Evolutionary conservation across 2,888 invertebrate genomes (phyloP).

Genomic region (Hirtodrosophila cameraria): DNA sequence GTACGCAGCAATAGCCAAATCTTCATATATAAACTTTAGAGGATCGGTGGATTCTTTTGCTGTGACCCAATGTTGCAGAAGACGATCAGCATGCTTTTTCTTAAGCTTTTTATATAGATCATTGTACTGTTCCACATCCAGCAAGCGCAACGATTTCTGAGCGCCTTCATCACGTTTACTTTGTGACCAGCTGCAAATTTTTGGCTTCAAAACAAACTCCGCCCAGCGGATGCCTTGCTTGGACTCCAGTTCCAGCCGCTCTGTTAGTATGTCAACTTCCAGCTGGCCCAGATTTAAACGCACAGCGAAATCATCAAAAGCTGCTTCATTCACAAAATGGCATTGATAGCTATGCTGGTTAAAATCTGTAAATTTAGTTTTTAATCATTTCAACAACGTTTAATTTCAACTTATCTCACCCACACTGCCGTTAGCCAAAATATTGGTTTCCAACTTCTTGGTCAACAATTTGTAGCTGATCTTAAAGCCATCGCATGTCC

Average conservation of each 20-base stretch:
- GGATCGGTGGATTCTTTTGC: constrained; percentile 97
- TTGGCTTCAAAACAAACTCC: constrained; percentile 85
- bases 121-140: constrained; percentile 89
- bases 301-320: constrained; percentile 68
- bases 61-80: constrained; percentile 94
- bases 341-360: constrained; percentile 62
- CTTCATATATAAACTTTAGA: constrained; percentile 97
- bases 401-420: constrained; percentile 49
- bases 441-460: constrained; percentile 62
- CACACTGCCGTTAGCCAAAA: constrained; percentile 65
- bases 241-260: neutral
- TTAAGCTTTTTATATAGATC: constrained; percentile 90
- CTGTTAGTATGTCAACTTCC: constrained; percentile 15
- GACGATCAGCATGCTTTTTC: constrained; percentile 89
- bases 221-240: constrained; percentile 65
- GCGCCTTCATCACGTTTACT: constrained; percentile 26
- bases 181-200: constrained; percentile 81
- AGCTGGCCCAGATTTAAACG: constrained; percentile 42
- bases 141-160: constrained; percentile 86
- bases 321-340: constrained; percentile 47
- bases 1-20: constrained; percentile 96
- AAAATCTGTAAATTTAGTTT: constrained; percentile 63
- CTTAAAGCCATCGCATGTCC: constrained; percentile 58
- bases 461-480: constrained; percentile 70
- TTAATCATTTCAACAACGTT: neutral